phyloP scores from a whole-genome alignment of 2,797 vertebrate genomes.

The Poliocrania exsul region DNA sequence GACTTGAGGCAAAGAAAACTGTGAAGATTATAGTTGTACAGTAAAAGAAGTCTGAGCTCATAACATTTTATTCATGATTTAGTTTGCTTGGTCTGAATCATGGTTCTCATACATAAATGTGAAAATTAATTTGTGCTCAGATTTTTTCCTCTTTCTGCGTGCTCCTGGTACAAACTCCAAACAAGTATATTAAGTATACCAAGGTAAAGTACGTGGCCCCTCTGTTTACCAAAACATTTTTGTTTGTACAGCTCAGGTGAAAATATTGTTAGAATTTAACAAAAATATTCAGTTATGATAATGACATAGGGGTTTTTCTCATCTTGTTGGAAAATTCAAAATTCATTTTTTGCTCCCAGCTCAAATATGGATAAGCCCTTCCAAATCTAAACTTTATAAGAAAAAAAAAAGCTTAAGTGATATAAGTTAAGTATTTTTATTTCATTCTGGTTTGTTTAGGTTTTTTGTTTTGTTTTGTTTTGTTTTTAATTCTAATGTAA shows the following conservation, averaged over 20 bases:
- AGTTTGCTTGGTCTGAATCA: neutral
- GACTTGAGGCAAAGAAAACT: constrained; percentile 76
- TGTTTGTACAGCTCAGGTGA: neutral
- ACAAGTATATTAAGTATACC: neutral
- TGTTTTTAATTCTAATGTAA: neutral
- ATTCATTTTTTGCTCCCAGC: neutral
- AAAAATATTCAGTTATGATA: neutral
- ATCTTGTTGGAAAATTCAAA: neutral
- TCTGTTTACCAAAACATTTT: neutral
- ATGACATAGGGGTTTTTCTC: neutral
- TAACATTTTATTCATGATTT: constrained; percentile 66
- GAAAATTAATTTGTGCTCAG: neutral
- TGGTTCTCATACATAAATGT: neutral
- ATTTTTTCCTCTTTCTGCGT: neutral
- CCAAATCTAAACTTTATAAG: neutral
- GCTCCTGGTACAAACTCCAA: neutral
- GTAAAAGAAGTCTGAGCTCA: constrained; percentile 69
- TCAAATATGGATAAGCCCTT: neutral
- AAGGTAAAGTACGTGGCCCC: neutral
- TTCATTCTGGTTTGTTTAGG: neutral
- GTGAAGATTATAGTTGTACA: constrained; percentile 74
- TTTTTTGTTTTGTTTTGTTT: too few species aligned
- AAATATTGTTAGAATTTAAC: neutral
- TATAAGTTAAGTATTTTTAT: neutral
- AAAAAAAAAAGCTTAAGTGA: neutral